Conservation (phyloP, 1,140 invertebrate species). For the Lithobius niger region DNA sequence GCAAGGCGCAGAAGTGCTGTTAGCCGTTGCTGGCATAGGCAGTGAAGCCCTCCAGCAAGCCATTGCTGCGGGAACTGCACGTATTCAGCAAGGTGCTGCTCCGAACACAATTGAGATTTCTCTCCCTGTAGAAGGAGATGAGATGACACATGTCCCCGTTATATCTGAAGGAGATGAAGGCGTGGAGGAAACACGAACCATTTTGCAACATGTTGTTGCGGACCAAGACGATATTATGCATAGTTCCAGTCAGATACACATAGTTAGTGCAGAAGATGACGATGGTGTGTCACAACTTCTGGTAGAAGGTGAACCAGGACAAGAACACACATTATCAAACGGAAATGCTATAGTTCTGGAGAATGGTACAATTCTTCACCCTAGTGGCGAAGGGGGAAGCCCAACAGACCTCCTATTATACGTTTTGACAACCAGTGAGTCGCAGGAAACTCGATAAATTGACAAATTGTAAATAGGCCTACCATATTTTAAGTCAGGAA, state of each 20-base stretch:
- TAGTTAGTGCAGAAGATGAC: background rate
- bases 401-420: background rate
- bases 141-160: background rate
- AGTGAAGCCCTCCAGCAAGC: constrained; percentile 8
- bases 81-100: constrained; percentile 1
- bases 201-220: background rate
- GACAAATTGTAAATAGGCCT: too few species aligned
- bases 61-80: constrained; percentile 4
- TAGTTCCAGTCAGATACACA: background rate
- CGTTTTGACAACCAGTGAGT: background rate
- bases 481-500: too few species aligned
- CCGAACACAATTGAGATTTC: constrained; percentile 11
- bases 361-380: constrained; percentile 1
- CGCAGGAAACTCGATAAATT: background rate
- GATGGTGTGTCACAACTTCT: background rate
- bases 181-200: constrained; percentile 1
- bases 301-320: background rate
- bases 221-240: background rate
- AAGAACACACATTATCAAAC: background rate
- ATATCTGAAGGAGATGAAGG: background rate
- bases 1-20: constrained; percentile 9
- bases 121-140: background rate
- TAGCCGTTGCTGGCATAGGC: constrained; percentile 11
- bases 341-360: background rate
- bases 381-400: background rate